phyloP scores from a whole-genome alignment of 2,113 vertebrate genomes.

The Chamaetylas fuelleborni region DNA sequence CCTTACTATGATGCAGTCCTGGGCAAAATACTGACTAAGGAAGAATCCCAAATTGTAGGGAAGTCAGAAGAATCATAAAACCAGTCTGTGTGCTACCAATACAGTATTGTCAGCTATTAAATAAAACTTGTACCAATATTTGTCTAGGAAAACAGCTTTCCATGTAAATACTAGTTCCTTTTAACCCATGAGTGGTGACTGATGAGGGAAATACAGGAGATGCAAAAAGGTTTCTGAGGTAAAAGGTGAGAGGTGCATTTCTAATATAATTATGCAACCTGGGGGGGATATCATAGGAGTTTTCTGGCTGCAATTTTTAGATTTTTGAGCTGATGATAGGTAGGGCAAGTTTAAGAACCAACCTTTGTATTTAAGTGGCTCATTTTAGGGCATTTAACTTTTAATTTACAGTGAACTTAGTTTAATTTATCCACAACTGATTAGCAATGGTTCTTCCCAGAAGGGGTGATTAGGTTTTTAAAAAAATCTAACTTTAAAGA shows the following conservation, averaged over 20 bases:
- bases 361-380: conserved; percentile 15
- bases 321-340: not conserved
- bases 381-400: conserved; percentile 12
- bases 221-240: not conserved
- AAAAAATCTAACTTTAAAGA: not conserved
- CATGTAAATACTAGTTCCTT: conserved; percentile 42
- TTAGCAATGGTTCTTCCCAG: not conserved
- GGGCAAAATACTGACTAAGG: conserved; percentile 73
- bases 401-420: not conserved
- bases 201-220: not conserved
- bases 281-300: not conserved
- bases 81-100: not conserved
- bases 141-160: conserved; percentile 66
- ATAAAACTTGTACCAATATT: not conserved
- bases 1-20: conserved; percentile 90
- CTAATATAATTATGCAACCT: conserved; percentile 44
- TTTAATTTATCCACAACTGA: not conserved
- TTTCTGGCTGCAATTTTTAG: conserved; percentile 15
- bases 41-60: conserved; percentile 3
- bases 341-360: not conserved
- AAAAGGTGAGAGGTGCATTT: conserved; percentile 18
- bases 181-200: not conserved
- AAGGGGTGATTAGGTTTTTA: not conserved
- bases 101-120: not conserved
- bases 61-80: conserved; percentile 18